A percentile compares a stretch with the other conserved stretches of the same genome.
Evolutionary conservation across 1,140 invertebrate genomes (phyloP).

Genomic region (Ceratina australensis): DNA sequence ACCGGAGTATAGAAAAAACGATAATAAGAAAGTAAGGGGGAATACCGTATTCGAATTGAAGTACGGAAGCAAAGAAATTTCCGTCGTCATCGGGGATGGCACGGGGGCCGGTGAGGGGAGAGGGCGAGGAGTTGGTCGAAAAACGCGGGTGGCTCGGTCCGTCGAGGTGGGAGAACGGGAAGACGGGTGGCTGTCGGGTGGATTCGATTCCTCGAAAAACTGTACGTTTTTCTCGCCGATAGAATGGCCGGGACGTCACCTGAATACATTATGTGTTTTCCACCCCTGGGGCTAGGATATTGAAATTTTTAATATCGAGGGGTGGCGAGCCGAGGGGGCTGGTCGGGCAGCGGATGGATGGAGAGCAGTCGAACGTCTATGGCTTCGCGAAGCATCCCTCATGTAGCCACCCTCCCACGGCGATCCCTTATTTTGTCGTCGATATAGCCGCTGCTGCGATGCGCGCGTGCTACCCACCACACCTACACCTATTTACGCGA

Average conservation of each 20-base stretch:
- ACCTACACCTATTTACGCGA: constrained; percentile 33
- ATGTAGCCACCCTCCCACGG: constrained; percentile 62
- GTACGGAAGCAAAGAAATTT: constrained; percentile 68
- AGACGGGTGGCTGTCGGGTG: constrained; percentile 34
- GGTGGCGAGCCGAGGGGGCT: constrained; percentile 60
- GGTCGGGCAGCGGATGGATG: constrained; percentile 55
- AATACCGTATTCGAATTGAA: too few species aligned
- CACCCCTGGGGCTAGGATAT: constrained; percentile 80
- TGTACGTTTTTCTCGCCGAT: constrained; percentile 80
- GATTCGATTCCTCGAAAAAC: constrained; percentile 80
- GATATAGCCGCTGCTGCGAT: constrained; percentile 58
- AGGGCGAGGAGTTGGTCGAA: constrained; percentile 25
- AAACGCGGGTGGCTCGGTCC: constrained; percentile 58
- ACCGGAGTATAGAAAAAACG: not conserved
- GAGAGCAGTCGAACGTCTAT: constrained; percentile 65
- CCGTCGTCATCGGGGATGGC: constrained; percentile 57
- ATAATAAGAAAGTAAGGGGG: not conserved
- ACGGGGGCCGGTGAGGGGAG: constrained; percentile 10
- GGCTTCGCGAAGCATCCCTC: constrained; percentile 67
- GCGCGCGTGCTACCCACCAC: constrained; percentile 9
- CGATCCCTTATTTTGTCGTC: constrained; percentile 67
- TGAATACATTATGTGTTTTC: constrained; percentile 81
- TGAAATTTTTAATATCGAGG: constrained; percentile 81
- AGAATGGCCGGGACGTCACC: constrained; percentile 80
- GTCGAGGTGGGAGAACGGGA: constrained; percentile 43